Conservation (phyloP, 2,888 invertebrate species). For the Platypus cylindrus region DNA sequence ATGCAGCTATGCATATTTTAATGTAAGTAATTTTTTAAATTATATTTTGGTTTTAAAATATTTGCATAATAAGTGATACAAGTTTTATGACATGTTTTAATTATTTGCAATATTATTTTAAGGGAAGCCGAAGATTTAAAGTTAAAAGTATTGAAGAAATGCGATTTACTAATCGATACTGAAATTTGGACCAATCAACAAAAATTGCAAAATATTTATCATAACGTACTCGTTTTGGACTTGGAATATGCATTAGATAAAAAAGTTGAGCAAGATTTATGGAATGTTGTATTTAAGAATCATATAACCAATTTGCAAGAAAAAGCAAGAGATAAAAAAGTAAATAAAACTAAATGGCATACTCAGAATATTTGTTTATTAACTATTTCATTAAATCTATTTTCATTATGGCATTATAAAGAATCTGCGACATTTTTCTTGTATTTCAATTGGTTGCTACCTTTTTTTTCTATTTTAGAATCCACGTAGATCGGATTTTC, state of each 20-base stretch:
- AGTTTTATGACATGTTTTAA: too few relatives aligned
- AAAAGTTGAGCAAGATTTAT: constrained; percentile 80
- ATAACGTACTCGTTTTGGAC: constrained; percentile 64
- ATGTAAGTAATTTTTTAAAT: constrained; percentile 40
- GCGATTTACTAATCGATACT: constrained; percentile 35
- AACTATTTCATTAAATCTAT: too few relatives aligned
- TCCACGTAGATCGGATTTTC: constrained; percentile 58
- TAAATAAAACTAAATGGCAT: constrained; percentile 23
- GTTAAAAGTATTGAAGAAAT: constrained; percentile 49
- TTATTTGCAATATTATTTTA: constrained; percentile 20
- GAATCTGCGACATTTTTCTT: too few relatives aligned
- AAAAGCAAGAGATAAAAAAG: constrained; percentile 68
- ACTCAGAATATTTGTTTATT: constrained; percentile 1
- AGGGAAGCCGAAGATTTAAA: constrained; percentile 67
- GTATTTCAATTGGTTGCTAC: constrained; percentile 2
- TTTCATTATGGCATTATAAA: too few relatives aligned
- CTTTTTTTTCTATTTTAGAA: constrained; percentile 37
- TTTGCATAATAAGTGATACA: too few relatives aligned
- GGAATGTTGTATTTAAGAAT: constrained; percentile 81
- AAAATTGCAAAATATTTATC: constrained; percentile 46
- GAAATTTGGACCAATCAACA: constrained; percentile 35
- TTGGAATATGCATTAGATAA: constrained; percentile 78
- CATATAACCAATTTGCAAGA: constrained; percentile 69
- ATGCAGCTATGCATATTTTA: constrained; percentile 62
- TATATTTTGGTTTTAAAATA: constrained; percentile 1